Conservation (phyloP, 2,888 invertebrate species). For the Hipparchia semele region DNA sequence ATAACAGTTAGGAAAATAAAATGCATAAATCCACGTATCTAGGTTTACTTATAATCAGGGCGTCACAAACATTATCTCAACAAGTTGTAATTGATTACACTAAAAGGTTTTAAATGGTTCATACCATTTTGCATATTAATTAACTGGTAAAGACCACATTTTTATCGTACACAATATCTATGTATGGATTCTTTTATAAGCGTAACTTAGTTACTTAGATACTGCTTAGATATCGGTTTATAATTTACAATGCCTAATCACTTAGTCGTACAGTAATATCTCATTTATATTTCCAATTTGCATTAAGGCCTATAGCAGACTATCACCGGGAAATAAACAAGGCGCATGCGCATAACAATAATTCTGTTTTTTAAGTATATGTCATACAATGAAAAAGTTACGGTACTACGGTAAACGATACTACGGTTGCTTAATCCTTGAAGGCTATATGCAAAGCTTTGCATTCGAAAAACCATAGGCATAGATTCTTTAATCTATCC, state of each 20-base stretch:
- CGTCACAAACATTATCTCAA: not conserved
- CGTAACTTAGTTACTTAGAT: not conserved
- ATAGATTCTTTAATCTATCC: no score
- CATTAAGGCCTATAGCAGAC: no score
- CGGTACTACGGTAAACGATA: no score
- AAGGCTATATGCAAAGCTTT: no score
- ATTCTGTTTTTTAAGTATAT: no score
- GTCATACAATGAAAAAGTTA: no score
- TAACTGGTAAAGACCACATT: constrained; percentile 6
- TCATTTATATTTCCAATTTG: no score
- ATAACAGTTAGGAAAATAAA: not conserved
- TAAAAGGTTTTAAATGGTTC: not conserved
- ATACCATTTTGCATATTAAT: constrained; percentile 12
- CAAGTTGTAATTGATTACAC: not conserved
- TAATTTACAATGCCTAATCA: constrained; percentile 7
- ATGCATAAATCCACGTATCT: not conserved
- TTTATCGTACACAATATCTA: not conserved
- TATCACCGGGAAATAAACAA: no score
- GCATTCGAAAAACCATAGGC: no score
- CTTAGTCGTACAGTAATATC: no score
- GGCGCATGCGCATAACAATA: constrained; percentile 17
- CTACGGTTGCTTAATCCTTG: no score
- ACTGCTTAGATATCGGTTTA: not conserved
- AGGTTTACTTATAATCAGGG: not conserved
- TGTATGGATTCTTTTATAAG: not conserved